Evolutionary conservation across 2,888 invertebrate genomes (phyloP).

Genomic region (Callyntrura sp.): DNA sequence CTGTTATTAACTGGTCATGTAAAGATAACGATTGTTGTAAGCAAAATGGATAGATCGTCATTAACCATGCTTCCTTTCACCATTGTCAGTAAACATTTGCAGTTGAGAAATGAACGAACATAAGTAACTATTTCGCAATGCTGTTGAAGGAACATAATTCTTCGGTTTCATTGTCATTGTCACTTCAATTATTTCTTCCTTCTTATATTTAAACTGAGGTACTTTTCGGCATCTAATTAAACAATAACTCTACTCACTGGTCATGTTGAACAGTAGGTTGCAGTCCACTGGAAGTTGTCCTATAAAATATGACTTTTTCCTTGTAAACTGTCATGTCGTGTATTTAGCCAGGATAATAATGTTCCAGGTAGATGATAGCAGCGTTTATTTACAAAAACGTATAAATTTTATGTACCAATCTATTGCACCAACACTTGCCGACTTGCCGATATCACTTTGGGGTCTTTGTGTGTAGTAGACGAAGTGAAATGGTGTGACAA

Average conservation of each 20-base stretch:
- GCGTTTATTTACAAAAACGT: slow-evolving; percentile 52
- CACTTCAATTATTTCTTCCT: too few species aligned
- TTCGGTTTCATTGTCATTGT: background rate
- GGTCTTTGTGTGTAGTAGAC: too few species aligned
- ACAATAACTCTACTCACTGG: background rate
- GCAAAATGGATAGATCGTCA: slow-evolving; percentile 37
- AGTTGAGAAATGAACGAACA: background rate
- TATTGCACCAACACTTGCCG: background rate
- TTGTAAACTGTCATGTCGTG: slow-evolving; percentile 63
- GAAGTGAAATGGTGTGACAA: slow-evolving; percentile 12
- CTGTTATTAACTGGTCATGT: slow-evolving; percentile 16
- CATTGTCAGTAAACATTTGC: background rate
- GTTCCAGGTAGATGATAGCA: slow-evolving; percentile 59
- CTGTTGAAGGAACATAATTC: background rate
- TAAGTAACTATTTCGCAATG: background rate
- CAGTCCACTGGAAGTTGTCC: slow-evolving; percentile 52
- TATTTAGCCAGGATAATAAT: slow-evolving; percentile 61
- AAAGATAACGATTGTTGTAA: background rate
- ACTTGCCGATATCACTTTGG: background rate
- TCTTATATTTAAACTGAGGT: background rate
- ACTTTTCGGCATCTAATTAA: background rate
- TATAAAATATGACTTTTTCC: slow-evolving; percentile 65
- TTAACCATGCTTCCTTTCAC: slow-evolving; percentile 36
- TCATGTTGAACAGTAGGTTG: slow-evolving; percentile 5
- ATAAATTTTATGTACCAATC: slow-evolving; percentile 56